phyloP scores from a whole-genome alignment of 2,113 vertebrate species.

The Corythoichthys haematopterus region DNA sequence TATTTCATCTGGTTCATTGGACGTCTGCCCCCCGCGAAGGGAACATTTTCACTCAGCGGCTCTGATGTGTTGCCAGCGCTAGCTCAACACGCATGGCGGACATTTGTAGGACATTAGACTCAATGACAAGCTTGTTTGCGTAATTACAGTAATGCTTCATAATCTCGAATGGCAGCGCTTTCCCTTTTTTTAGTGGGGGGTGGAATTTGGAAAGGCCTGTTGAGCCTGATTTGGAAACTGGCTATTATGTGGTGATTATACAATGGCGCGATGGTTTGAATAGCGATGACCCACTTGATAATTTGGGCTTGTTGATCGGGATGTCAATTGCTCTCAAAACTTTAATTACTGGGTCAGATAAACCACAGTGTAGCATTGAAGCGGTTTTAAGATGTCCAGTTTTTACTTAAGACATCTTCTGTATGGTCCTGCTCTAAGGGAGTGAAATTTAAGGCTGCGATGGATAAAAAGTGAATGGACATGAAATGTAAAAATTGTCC shows the following conservation, averaged over 20 bases:
- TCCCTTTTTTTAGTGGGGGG: background rate
- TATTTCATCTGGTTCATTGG: background rate
- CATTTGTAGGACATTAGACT: background rate
- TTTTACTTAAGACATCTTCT: no score
- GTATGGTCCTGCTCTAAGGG: no score
- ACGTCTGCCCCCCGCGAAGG: background rate
- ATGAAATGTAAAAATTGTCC: no score
- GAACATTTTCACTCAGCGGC: background rate
- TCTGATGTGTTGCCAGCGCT: background rate
- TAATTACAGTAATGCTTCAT: background rate
- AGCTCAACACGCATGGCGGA: background rate
- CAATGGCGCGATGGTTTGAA: background rate
- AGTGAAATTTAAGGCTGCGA: no score
- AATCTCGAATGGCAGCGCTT: background rate
- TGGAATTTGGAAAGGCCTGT: background rate
- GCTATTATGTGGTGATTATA: background rate
- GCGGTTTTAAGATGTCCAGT: background rate
- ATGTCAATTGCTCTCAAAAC: background rate
- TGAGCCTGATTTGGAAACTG: slow-evolving; percentile 1
- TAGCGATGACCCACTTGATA: background rate
- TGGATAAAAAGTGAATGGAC: no score
- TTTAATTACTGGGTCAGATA: background rate
- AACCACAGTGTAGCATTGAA: background rate
- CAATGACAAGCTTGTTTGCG: background rate
- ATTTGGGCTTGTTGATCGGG: background rate